These are phyloP conservation scores for Conus ventricosus DNA, from an alignment of 1,140 invertebrate genomes.

Conservation along the genomic window DNA sequence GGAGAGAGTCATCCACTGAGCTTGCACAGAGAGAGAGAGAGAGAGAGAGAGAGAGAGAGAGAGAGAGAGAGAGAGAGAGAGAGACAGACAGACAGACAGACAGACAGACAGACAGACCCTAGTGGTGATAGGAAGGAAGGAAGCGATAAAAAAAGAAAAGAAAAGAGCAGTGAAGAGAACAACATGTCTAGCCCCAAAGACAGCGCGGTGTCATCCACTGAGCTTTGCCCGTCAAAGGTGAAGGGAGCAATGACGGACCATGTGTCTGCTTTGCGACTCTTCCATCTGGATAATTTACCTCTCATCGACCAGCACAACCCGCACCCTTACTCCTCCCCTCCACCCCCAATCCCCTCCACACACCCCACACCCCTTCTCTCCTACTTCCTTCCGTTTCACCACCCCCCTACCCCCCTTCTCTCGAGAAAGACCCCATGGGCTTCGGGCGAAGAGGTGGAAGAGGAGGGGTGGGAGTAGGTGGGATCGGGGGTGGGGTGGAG, in stretches of 20 bases:
- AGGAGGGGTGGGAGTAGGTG: neutral
- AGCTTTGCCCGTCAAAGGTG: neutral
- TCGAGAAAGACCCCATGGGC: no score
- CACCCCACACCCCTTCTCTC: neutral
- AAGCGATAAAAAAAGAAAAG: neutral
- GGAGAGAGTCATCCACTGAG: no score
- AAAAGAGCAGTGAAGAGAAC: neutral
- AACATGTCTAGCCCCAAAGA: no score
- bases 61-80: conserved; percentile 21
- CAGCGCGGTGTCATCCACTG: neutral
- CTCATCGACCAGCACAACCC: neutral
- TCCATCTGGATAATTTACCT: conserved; percentile 18
- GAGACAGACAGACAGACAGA: conserved; percentile 15
- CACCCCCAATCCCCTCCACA: neutral
- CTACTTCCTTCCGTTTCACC: neutral
- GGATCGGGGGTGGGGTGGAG: no score
- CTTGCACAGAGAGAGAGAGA: neutral
- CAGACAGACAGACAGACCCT: conserved; percentile 29
- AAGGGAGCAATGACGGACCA: neutral
- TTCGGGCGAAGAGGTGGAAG: no score
- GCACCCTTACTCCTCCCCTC: neutral
- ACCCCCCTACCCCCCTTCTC: neutral
- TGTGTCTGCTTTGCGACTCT: neutral
- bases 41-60: conserved; percentile 13
- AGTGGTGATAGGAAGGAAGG: neutral